Conservation (phyloP, 1,140 invertebrate genomes). For the Stenopsyche tienmushanensis region DNA sequence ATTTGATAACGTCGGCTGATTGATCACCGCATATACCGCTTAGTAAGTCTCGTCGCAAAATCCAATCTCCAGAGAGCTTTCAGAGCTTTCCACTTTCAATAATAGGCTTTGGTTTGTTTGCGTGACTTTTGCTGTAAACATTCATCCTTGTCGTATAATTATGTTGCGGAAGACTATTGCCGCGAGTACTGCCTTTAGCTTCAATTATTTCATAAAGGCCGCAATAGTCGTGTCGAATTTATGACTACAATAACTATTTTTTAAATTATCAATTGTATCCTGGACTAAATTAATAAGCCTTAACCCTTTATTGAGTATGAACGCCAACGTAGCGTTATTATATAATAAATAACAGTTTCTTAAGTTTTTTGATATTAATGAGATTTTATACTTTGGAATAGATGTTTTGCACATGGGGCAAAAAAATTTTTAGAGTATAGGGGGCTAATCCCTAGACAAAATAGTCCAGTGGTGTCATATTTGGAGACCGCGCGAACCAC, state of each 20-base stretch:
- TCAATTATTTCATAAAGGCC: not conserved
- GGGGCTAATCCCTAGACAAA: too few species aligned
- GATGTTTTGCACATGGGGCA: too few species aligned
- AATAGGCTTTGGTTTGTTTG: not conserved
- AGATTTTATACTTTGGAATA: too few species aligned
- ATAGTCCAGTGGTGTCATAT: too few species aligned
- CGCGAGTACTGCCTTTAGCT: not conserved
- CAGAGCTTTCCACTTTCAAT: not conserved
- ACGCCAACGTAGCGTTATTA: not conserved
- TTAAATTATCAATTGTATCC: not conserved
- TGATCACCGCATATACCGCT: not conserved
- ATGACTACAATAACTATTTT: not conserved
- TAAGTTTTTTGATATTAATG: too few species aligned
- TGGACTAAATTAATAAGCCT: not conserved
- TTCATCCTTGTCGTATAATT: not conserved
- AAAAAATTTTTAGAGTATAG: too few species aligned
- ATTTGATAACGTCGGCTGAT: not conserved
- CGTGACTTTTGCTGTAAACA: not conserved
- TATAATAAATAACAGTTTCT: too few species aligned
- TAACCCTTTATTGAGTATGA: not conserved
- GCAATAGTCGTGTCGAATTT: not conserved
- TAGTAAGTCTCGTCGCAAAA: not conserved
- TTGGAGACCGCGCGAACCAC: too few species aligned
- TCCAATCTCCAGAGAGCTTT: slow-evolving; percentile 2
- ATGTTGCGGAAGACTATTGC: not conserved